Base-by-base conservation (phyloP, 2,888 invertebrate genomes). In the Chorisops tibialis region DNA sequence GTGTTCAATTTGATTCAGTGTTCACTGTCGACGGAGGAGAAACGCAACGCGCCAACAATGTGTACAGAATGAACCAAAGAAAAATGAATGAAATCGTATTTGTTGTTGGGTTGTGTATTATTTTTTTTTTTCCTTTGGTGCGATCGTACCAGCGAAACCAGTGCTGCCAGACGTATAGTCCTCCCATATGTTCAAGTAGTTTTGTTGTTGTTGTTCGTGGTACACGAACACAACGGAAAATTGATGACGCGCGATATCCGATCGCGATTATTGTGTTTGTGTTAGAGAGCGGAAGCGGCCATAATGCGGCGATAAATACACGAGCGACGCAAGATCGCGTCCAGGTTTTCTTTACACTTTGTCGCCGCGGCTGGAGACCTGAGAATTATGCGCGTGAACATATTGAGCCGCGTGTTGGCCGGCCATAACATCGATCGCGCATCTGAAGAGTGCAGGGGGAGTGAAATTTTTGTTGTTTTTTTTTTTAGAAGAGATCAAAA, bases 201-300 rank as follows among this genome's bases (percentile, higher is more conserved):
- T 30, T n/a, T n/a, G n/a, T n/a, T n/a, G n/a, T n/a, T n/a, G n/a
- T n/a, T n/a, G n/a, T n/a, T 18, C 43, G 9, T 14, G 24, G 18
- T 14, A 18, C 39, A 41, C 21, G 39, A 18, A 58, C 22, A 18
- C 19, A 24, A 16, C 45, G 18, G 45, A 39, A 22, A 48, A 48
- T 51, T 38, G 35, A 35, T 39, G 24, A 18, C 43, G 39, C 38
- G 18, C 14, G 16, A 14, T 21, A 39, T 43, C 37, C 14, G 9
- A 47, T 38, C 19, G 38, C 7, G 16, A 9, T n/a, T 73, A 69
- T 70, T 67, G 65, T 62, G 65, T 39, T 30, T 7, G 30, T 30
- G 62, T 62, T 47, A 63, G 63, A 69, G 71, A 75, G 73, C 74
- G 74, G 74, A 74, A 75, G 73, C 74, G 75, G 75, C 75, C 74